These are phyloP conservation scores for Cryptophagus acutangulus DNA, from an alignment of 2,888 invertebrate genomes.

Conservation along the genomic window DNA sequence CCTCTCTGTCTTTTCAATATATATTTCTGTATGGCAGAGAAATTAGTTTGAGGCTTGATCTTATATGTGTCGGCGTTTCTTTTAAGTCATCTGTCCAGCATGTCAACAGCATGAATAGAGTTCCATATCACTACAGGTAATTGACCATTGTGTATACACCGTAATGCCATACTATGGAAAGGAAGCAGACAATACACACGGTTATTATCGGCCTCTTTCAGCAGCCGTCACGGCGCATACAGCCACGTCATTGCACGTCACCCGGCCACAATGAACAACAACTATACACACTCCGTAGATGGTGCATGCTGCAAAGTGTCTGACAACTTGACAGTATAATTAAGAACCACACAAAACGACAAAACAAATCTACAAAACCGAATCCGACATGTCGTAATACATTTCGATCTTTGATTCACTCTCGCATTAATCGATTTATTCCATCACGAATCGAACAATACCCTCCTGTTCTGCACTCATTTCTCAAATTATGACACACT, in stretches of 20 bases:
- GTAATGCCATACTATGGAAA: constrained; percentile 40
- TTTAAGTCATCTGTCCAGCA: constrained; percentile 24
- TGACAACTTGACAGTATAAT: constrained; percentile 46
- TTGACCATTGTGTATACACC: constrained; percentile 45
- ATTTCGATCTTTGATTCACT: constrained; percentile 4
- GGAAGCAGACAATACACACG: constrained; percentile 44
- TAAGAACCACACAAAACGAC: constrained; percentile 41
- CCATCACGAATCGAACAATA: too few species aligned
- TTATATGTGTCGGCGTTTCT: constrained; percentile 26
- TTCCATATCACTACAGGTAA: constrained; percentile 44
- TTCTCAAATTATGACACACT: too few species aligned
- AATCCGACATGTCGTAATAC: too few species aligned
- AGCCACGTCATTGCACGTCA: constrained; percentile 44
- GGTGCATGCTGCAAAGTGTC: constrained; percentile 38
- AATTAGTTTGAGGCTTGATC: constrained; percentile 26
- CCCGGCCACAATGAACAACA: constrained; percentile 32
- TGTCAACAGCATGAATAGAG: constrained; percentile 26
- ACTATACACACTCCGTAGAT: too few species aligned
- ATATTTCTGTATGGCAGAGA: too few species aligned
- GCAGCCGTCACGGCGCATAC: constrained; percentile 39
- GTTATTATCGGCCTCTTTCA: constrained; percentile 45
- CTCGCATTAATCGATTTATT: too few species aligned
- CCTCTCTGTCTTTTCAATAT: too few species aligned
- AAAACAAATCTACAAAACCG: constrained; percentile 38
- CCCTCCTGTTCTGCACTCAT: too few species aligned